Percentiles rank a stretch among this genome's conserved stretches.
Evolutionary conservation across 2,888 invertebrate genomes (phyloP).

Genomic region (Athalia rosae): DNA sequence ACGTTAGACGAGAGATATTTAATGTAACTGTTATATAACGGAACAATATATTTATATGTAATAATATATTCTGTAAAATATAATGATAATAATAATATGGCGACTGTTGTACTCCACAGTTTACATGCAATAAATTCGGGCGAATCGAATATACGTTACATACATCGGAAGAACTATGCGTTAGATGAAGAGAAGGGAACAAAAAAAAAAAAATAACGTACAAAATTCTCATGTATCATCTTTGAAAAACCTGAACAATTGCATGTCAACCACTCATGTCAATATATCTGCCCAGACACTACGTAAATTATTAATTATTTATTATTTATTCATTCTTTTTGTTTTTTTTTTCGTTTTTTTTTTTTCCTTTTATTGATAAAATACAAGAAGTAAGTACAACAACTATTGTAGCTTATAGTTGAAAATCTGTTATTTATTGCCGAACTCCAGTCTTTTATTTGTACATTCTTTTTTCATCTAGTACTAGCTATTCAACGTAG

Average conservation of each 20-base stretch:
- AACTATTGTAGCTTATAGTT: slow-evolving; percentile 71
- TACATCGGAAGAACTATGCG: background rate
- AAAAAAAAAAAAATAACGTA: too few species aligned
- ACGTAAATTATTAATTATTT: background rate
- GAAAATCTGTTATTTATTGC: slow-evolving; percentile 67
- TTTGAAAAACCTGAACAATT: too few species aligned
- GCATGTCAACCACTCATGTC: too few species aligned
- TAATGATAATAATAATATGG: slow-evolving; percentile 62
- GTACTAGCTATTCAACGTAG: too few species aligned
- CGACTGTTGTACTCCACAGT: slow-evolving; percentile 57
- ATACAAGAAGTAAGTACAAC: slow-evolving; percentile 73
- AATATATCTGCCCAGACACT: too few species aligned
- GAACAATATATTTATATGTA: slow-evolving; percentile 62
- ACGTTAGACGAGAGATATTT: slow-evolving; percentile 60
- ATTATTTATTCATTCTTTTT: background rate
- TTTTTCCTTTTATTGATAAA: slow-evolving; percentile 56
- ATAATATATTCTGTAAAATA: slow-evolving; percentile 69
- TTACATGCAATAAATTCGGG: slow-evolving; percentile 32
- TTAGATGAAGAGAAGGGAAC: too few species aligned
- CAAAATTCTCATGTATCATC: too few species aligned
- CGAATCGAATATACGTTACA: background rate
- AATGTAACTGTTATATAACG: slow-evolving; percentile 62
- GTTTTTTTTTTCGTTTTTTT: background rate
- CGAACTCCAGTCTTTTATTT: slow-evolving; percentile 63
- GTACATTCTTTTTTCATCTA: too few species aligned